Percentiles rank a stretch among this genome's conserved stretches.
Conservation (phyloP, 2,797 vertebrate genomes). For the Limnodromus scolopaceus region DNA sequence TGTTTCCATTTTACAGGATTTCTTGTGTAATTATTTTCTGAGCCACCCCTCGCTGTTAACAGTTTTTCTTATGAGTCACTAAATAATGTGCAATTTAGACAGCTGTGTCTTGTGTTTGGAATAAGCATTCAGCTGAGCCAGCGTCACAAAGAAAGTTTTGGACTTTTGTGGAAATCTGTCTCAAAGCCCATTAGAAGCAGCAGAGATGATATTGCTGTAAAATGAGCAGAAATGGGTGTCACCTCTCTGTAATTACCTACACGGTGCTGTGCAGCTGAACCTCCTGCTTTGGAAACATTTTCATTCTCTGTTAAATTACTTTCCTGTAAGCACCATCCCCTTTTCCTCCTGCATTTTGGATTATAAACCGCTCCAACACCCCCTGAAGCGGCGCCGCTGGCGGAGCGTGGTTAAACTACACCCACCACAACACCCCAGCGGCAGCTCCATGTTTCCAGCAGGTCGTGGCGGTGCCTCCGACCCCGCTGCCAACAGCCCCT, state of each 20-base stretch:
- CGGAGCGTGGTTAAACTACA: background rate
- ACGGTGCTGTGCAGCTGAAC: background rate
- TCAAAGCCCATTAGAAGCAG: background rate
- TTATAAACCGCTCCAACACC: background rate
- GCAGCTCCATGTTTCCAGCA: background rate
- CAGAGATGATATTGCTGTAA: background rate
- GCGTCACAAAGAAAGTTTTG: background rate
- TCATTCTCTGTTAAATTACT: background rate
- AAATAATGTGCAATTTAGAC: background rate
- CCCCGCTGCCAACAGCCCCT: background rate
- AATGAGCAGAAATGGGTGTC: background rate
- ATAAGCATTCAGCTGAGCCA: background rate
- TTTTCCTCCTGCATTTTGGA: background rate
- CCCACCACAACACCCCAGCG: accelerated
- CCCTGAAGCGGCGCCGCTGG: background rate
- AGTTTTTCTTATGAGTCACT: background rate
- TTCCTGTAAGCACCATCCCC: background rate
- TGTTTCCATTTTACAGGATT: background rate
- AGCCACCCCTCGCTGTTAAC: background rate
- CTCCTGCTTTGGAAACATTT: background rate
- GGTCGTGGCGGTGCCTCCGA: accelerated
- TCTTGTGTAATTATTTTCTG: background rate
- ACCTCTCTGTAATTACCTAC: background rate
- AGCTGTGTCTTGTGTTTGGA: background rate
- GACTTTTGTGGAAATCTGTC: background rate